Evolutionary conservation across 2,888 invertebrate species (phyloP), one percentile per base, ranked within the genome.

Genomic region (Candidula unifasciata): DNA sequence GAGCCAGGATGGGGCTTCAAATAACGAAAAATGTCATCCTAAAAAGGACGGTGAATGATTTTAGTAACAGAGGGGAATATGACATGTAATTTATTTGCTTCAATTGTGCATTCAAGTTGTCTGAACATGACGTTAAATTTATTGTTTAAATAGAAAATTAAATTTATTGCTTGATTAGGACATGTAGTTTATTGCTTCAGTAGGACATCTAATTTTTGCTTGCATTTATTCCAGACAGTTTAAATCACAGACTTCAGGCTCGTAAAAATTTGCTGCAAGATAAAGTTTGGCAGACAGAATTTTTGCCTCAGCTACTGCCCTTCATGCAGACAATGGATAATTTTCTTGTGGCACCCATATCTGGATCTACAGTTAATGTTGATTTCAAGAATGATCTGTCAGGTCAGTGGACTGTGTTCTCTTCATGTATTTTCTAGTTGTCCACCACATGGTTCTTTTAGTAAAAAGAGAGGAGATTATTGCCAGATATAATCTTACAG

Each of bases 271-370:
- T 85, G 74, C 64, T 78, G 3, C 35, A 68, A 21, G 83, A 85
- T 60, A 35, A 21, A 16, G 76, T 33, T 16, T 85, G 85, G 85
- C 68, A 68, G 21, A 80, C 79, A 52, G 74, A 78, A 35, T 83
- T 80, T 66, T 18, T 82, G n/a, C 80, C 68, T 13, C 44, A 80
- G 21, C 44, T 85, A 30, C 35, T 76, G 24, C 74, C 82, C 6
- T 68, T n/a, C 66, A 44, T 82, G n/a, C 60, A 71, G 33, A 44
- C 71, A 44, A 44, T 78, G 80, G 80, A 73, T 35, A 74, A 74
- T 68, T 2, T 66, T 35, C 52, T 85, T 27, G 16, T 85, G 76
- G 78, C 35, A 8, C 83, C 69, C 0, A n/a, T n/a, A n/a, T 68
- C 80, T 35, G 78, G 73, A 21, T 74, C 80, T 3, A 37, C 13